Conservation (phyloP, 2,888 invertebrate genomes). For the Leptinotarsa haldemani region DNA sequence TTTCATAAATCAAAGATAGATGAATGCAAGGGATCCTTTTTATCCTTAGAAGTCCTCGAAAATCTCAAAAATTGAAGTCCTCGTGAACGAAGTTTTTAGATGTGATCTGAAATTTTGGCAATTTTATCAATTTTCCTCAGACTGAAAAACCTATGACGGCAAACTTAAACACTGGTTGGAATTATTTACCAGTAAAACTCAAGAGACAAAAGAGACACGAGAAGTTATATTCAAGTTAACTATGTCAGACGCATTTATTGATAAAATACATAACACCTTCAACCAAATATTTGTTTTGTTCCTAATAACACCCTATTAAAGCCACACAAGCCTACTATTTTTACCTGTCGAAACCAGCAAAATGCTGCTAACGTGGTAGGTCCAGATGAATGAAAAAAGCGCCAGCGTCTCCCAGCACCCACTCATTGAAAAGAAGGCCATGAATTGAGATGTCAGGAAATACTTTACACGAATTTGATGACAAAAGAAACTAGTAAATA, state of each 20-base stretch:
- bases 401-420: slow-evolving; percentile 39
- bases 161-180: too few relatives aligned
- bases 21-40: too few relatives aligned
- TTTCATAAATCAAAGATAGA: too few relatives aligned
- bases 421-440: slow-evolving; percentile 56
- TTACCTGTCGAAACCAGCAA: slow-evolving; percentile 30
- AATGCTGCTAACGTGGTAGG: slow-evolving; percentile 37
- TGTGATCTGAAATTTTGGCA: too few relatives aligned
- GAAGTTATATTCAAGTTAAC: neutral
- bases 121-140: too few relatives aligned
- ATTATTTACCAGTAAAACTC: too few relatives aligned
- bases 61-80: too few relatives aligned
- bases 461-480: slow-evolving; percentile 57
- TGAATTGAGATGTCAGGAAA: slow-evolving; percentile 64
- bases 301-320: slow-evolving; percentile 22
- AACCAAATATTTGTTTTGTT: slow-evolving; percentile 21
- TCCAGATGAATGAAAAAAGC: slow-evolving; percentile 43
- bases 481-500: slow-evolving; percentile 61
- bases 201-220: neutral
- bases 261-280: slow-evolving; percentile 25
- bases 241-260: slow-evolving; percentile 11
- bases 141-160: too few relatives aligned
- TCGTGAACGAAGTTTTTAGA: too few relatives aligned
- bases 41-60: too few relatives aligned
- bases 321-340: slow-evolving; percentile 24